Evolutionary conservation across 2,113 vertebrate species (phyloP), one percentile per base, ranked within the genome.

Genomic region (Hiodon tergisus): DNA sequence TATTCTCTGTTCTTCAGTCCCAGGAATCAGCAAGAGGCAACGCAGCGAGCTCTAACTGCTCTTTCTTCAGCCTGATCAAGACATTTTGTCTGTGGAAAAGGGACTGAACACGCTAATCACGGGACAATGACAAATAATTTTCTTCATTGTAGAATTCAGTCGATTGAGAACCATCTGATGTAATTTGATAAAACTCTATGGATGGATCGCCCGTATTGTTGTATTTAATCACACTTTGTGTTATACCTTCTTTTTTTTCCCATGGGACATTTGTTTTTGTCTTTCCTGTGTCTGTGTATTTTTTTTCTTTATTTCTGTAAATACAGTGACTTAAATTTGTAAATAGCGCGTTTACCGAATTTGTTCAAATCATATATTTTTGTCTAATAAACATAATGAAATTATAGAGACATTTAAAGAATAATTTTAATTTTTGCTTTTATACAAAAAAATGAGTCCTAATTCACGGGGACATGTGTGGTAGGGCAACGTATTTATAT

Each of bases 361-460:
- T 97, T 96, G 95, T 98, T 91, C 93, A 98, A 96, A 97, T 96
- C 95, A 93, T 98, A 95, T 98, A 98, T 98, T 98, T 94, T 98
- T 98, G 95, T 95, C 94, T 97, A 98, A 98, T 98, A 98, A 98
- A 98, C 94, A 90, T 94, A 95, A 93, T 93, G 94, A 97, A 97
- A 98, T 89, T 91, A 90, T 91, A 89, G 86, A 86, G 83, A 88
- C 85, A 81, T 81, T 17, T 74, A 73, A 83, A 86, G 73, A 77
- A 76, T 77, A 78, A 63, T 77, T 75, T 71, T 79, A 67, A 81
- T 78, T 83, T 59, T 16, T 68, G 16, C 6, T 48, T 74, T 71
- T 31, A 31, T 31, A 31, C 31, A 3, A 59, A 58, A 58, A n/a
- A 57, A 10, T 47, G 58, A 57, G 1, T 11, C 0, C 58, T 3